phyloP scores from a whole-genome alignment of 2,797 vertebrate species.

The Cryptoprocta ferox region DNA sequence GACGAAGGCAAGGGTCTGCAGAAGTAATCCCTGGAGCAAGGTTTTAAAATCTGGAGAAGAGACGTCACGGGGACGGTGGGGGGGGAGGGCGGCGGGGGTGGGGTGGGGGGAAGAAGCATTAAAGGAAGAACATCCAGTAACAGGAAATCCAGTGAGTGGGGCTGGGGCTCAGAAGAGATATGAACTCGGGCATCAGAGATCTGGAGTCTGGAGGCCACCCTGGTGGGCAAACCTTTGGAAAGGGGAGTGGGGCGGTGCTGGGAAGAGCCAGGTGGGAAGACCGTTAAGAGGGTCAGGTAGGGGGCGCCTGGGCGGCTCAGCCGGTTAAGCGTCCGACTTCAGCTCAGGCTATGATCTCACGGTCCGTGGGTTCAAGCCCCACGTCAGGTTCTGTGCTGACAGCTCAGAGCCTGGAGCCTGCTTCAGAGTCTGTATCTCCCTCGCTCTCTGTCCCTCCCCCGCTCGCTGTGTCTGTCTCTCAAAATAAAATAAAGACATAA shows the following conservation, averaged over 20 bases:
- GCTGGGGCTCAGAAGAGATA: neutral
- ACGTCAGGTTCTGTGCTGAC: too few species aligned
- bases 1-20: fast-evolving
- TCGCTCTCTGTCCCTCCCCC: too few species aligned
- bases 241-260: fast-evolving
- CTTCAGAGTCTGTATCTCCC: too few species aligned
- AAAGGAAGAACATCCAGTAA: neutral
- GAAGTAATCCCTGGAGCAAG: neutral
- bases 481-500: too few species aligned
- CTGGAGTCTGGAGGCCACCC: neutral
- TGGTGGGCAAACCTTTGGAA: neutral
- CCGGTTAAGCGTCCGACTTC: too few species aligned
- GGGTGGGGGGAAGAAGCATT: too few species aligned
- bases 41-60: neutral
- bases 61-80: fast-evolving
- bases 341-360: too few species aligned
- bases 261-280: neutral
- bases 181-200: too few species aligned
- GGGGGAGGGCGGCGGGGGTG: neutral
- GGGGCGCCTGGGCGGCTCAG: too few species aligned
- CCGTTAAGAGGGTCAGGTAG: fast-evolving
- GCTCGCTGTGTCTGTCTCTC: too few species aligned
- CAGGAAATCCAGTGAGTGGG: neutral
- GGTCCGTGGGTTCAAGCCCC: too few species aligned
- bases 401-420: too few species aligned